Percentiles rank a stretch among this genome's conserved stretches.
These are phyloP conservation scores for Lithophane semibrunnea DNA, from an alignment of 2,888 invertebrate genomes.

Conservation along the genomic window DNA sequence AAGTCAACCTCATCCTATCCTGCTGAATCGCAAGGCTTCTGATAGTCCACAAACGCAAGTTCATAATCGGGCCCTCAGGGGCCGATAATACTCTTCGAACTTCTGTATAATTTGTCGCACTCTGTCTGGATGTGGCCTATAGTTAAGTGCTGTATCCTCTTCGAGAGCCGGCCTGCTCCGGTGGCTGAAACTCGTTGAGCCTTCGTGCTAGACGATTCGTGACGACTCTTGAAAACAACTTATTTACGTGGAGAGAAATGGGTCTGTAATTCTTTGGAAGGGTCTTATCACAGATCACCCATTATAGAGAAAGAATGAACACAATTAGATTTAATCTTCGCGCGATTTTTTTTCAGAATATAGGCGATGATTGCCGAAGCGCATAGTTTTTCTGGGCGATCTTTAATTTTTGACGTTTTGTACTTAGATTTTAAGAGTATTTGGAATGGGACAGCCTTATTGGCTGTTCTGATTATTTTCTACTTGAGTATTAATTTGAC, in stretches of 20 bases:
- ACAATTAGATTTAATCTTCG: not conserved
- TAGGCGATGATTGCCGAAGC: not conserved
- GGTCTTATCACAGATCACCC: not conserved
- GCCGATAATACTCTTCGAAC: not conserved
- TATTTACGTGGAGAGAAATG: not conserved
- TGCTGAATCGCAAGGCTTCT: not conserved
- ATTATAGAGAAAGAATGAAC: too few relatives aligned
- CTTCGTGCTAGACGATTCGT: not conserved
- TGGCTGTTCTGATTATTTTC: slow-evolving; percentile 19
- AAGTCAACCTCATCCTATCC: not conserved
- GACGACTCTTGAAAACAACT: not conserved
- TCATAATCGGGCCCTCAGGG: too few relatives aligned
- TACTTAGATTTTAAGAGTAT: slow-evolving; percentile 38
- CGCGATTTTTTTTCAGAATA: not conserved
- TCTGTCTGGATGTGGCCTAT: not conserved
- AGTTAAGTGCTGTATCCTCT: not conserved
- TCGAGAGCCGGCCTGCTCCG: not conserved
- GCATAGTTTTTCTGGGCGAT: slow-evolving; percentile 3
- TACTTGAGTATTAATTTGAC: slow-evolving; percentile 16
- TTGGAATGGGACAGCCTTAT: slow-evolving; percentile 3
- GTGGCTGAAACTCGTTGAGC: not conserved
- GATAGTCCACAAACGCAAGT: not conserved
- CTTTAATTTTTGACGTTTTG: not conserved
- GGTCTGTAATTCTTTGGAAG: not conserved
- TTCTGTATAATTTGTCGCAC: not conserved